These are phyloP conservation scores for Yponomeuta evonymella DNA, from an alignment of 2,888 invertebrate genomes.

Conservation along the genomic window DNA sequence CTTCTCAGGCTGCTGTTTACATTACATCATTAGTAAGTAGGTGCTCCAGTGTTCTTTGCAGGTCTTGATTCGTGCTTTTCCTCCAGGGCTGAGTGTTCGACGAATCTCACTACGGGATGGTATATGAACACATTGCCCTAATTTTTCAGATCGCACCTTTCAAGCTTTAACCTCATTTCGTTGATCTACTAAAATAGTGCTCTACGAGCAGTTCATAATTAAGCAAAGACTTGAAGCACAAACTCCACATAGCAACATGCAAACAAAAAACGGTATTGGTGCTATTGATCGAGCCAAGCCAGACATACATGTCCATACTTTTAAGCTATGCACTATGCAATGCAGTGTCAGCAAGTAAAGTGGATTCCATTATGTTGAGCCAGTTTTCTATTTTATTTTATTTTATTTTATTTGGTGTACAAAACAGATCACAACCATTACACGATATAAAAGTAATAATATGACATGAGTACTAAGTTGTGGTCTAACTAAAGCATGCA, in stretches of 20 bases:
- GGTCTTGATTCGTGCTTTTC: neutral
- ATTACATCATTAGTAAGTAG: conserved; percentile 42
- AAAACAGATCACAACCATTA: too few species aligned
- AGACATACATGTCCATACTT: neutral
- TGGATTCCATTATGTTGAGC: neutral
- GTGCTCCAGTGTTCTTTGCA: neutral
- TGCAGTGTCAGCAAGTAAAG: neutral
- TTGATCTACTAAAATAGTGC: neutral
- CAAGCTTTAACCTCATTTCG: neutral
- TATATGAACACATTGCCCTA: neutral
- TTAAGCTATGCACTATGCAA: neutral
- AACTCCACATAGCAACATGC: neutral
- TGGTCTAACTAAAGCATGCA: too few species aligned
- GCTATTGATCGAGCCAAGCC: neutral
- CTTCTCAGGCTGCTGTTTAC: conserved; percentile 66
- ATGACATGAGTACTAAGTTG: too few species aligned
- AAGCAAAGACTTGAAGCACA: neutral
- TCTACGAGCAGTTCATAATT: neutral
- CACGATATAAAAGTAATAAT: too few species aligned
- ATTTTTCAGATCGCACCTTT: neutral
- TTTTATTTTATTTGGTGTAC: too few species aligned
- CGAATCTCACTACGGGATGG: neutral
- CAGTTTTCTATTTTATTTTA: neutral
- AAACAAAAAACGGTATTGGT: neutral
- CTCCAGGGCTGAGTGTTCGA: neutral